These are phyloP conservation scores for Calonectris borealis DNA, from an alignment of 2,113 vertebrate species.

Conservation along the genomic window DNA sequence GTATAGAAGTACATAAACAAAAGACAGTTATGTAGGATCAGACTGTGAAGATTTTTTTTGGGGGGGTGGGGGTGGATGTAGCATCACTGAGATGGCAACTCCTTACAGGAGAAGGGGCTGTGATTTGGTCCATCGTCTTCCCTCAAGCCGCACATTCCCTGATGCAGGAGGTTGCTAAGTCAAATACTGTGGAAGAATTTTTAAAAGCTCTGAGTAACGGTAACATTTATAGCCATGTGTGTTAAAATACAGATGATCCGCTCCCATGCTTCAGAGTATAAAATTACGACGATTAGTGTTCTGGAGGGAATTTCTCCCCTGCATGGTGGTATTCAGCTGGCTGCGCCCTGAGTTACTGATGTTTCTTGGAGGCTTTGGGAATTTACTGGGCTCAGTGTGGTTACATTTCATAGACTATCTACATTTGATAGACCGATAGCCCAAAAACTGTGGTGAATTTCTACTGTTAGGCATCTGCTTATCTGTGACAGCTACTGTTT, in stretches of 20 bases:
- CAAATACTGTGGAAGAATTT: background rate
- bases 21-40: background rate
- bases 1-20: background rate
- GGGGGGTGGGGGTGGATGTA: background rate
- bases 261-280: background rate
- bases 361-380: background rate
- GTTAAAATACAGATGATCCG: background rate
- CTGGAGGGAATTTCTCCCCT: background rate
- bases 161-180: background rate
- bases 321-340: background rate
- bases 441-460: background rate
- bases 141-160: background rate
- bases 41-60: background rate
- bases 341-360: background rate
- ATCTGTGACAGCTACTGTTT: background rate
- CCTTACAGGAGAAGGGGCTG: background rate
- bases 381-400: background rate
- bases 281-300: background rate
- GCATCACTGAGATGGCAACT: background rate
- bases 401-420: background rate
- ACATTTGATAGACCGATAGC: background rate
- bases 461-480: fast-evolving
- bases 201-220: background rate
- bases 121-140: background rate
- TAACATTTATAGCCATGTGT: background rate